phyloP scores from a whole-genome alignment of 1,140 invertebrate genomes.

The Adoxophyes honmai region DNA sequence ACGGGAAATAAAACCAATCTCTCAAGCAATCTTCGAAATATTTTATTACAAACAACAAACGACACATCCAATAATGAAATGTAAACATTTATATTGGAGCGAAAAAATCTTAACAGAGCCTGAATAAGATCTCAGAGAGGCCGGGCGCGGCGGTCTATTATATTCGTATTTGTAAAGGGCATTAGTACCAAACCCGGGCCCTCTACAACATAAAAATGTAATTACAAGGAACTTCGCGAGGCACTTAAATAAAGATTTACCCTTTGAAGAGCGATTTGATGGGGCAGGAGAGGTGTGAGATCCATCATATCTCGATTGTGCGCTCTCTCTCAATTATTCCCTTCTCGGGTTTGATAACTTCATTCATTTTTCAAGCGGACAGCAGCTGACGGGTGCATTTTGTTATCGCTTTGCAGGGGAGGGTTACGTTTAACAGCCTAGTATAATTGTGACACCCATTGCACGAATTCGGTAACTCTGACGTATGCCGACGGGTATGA shows the following conservation, averaged over 20 bases:
- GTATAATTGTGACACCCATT: constrained; percentile 13
- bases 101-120: constrained; percentile 9
- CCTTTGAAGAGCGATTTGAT: constrained; percentile 67
- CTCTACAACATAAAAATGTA: constrained; percentile 70
- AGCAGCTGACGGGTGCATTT: constrained; percentile 29
- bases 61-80: constrained; percentile 7
- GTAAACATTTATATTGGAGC: constrained; percentile 6
- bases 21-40: not conserved
- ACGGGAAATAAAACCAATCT: not conserved
- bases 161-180: constrained; percentile 65
- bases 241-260: constrained; percentile 75
- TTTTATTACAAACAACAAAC: not conserved
- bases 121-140: constrained; percentile 34
- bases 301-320: constrained; percentile 70
- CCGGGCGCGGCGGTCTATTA: constrained; percentile 44
- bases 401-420: constrained; percentile 9
- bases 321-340: constrained; percentile 63
- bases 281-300: constrained; percentile 57
- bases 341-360: constrained; percentile 54
- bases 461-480: constrained; percentile 7
- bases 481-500: not conserved
- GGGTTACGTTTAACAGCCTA: not conserved
- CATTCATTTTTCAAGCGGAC: constrained; percentile 59
- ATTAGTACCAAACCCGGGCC: constrained; percentile 47
- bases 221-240: constrained; percentile 62